Base-by-base conservation (phyloP, 1,140 invertebrate genomes). In the Temnothorax nylanderi region DNA sequence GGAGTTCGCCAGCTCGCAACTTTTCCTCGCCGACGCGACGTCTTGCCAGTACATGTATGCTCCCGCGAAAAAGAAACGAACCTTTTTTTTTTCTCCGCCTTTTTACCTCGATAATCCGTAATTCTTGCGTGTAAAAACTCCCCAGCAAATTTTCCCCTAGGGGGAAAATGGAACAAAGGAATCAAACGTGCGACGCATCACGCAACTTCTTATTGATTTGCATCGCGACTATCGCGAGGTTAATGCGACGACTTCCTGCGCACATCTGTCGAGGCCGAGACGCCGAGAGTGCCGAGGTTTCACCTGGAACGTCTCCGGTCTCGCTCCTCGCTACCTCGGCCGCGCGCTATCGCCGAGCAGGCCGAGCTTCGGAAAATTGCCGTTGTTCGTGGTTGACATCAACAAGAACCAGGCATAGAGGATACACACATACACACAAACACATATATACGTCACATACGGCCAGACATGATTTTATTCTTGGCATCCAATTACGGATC, bases 131-230 rank as follows among this genome's bases (percentile, higher is more conserved):
- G 7, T 60, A 58, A 58, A 60, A 82, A 82, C n/a, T 74, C 26
- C 77, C 47, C 64, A 56, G 16, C n/a, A 1, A 26, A 54, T 80
- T 8, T 81, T 81, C 34, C 54, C 54, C 80, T 74, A 60, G 41
- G 3, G 11, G 11, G 11, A 47, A 32, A 37, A 58, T n/a, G 10
- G 6, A 32, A 13, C 13, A 21, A 54, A 26, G 21, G 2, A n/a
- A 11, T 8, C 7, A 26, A 26, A 26, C 1, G n/a, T 37, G 56
- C 34, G n/a, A 84, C 69, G 21, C 13, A 26, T 26, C 26, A 75
- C 69, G 21, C 13, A 75, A 60, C 60, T 84, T 49, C 26, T 10
- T 74, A 82, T 82, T 2, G 54, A 84, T 74, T 74, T 18, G n/a
- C 7, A 47, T 37, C 18, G 32, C 32, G 21, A 60, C 13, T 6